phyloP scores from a whole-genome alignment of 2,888 invertebrate genomes.

The Peribatodes rhomboidaria region DNA sequence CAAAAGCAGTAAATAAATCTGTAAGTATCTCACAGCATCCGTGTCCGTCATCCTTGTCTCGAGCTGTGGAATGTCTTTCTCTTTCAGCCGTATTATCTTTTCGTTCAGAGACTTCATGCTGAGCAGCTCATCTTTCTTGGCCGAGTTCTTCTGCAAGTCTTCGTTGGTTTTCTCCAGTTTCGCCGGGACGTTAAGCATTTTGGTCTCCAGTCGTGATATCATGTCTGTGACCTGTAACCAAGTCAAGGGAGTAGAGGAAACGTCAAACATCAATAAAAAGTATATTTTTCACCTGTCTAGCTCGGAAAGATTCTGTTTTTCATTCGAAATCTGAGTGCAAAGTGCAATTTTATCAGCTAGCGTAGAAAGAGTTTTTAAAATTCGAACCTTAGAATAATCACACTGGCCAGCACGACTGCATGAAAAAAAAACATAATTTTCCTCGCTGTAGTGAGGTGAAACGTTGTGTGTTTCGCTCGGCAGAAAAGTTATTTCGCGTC shows the following conservation, averaged over 20 bases:
- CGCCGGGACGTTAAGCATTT: conserved; percentile 90
- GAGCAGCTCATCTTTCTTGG: conserved; percentile 89
- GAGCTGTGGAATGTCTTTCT: conserved; percentile 88
- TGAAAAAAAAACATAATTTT: too few species aligned
- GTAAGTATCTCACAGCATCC: conserved; percentile 67
- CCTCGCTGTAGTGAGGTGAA: too few species aligned
- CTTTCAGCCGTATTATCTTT: conserved; percentile 87
- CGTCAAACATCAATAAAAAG: too few species aligned
- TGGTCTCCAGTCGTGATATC: conserved; percentile 87
- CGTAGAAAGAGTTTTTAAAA: too few species aligned
- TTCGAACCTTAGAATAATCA: too few species aligned
- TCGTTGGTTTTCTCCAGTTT: conserved; percentile 87
- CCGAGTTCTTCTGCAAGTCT: conserved; percentile 88
- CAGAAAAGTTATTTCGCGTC: too few species aligned
- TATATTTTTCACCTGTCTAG: too few species aligned
- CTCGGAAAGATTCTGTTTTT: too few species aligned
- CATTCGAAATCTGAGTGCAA: too few species aligned
- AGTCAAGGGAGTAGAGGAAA: conserved; percentile 10
- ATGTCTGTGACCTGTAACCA: conserved; percentile 82
- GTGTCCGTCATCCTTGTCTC: conserved; percentile 82
- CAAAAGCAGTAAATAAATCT: conserved; percentile 14
- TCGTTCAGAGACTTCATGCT: conserved; percentile 90
- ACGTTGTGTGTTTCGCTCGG: too few species aligned
- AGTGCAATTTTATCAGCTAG: too few species aligned
- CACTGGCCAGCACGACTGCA: too few species aligned